phyloP scores from a whole-genome alignment of 2,888 invertebrate species.

The Leptinotarsa peninsularis region DNA sequence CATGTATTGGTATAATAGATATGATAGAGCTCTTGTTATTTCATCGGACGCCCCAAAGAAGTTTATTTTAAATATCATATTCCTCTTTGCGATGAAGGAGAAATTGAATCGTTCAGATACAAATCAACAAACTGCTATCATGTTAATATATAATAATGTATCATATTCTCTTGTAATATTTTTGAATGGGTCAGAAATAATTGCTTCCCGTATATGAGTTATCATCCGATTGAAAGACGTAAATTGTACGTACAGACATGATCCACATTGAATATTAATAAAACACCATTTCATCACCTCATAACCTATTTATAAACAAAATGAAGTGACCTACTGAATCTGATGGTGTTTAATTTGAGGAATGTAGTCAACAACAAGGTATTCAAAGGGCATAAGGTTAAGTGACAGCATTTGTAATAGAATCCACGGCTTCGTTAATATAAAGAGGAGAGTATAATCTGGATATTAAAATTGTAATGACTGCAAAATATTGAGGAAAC shows the following conservation, averaged over 20 bases:
- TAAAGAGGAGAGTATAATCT: background rate
- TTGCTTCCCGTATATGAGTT: background rate
- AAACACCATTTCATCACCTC: conserved; percentile 27
- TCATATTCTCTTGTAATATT: too few species aligned
- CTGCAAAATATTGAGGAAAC: background rate
- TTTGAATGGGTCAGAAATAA: background rate
- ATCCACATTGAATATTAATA: conserved; percentile 32
- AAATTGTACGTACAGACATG: background rate
- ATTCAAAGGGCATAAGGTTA: conserved; percentile 37
- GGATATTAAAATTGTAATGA: background rate
- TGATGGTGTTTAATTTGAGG: conserved; percentile 23
- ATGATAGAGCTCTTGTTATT: too few species aligned
- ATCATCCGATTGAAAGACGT: background rate
- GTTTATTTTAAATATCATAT: too few species aligned
- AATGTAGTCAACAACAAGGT: conserved; percentile 36
- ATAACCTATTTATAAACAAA: conserved; percentile 32
- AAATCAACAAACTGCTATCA: too few species aligned
- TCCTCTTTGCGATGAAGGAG: too few species aligned
- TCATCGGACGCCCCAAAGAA: too few species aligned
- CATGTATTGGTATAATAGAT: too few species aligned
- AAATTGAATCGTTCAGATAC: too few species aligned
- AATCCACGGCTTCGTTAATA: background rate
- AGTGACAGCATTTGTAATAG: conserved; percentile 12
- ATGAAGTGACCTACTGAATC: conserved; percentile 10
- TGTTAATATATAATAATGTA: too few species aligned